phyloP scores from a whole-genome alignment of 2,113 vertebrate genomes.

The Manacus vitellinus region DNA sequence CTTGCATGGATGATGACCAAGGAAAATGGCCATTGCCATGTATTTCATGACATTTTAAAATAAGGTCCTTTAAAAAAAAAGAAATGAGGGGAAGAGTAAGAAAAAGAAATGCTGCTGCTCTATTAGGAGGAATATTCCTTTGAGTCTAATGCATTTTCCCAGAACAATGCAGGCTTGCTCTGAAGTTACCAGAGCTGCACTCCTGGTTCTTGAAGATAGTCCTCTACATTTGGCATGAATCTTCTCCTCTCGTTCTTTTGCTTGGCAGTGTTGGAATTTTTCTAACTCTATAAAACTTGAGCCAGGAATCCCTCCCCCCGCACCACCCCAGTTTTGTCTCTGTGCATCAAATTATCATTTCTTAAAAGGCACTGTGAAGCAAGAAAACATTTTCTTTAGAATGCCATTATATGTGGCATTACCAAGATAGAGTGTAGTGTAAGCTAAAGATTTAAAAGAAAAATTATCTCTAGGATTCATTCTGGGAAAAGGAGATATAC shows the following conservation, averaged over 20 bases:
- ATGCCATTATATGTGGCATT: background rate
- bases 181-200: background rate
- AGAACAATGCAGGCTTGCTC: background rate
- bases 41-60: background rate
- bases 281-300: background rate
- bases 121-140: background rate
- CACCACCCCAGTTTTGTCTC: background rate
- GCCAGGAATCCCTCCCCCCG: background rate
- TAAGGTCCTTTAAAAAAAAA: background rate
- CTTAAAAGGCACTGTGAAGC: background rate
- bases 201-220: constrained; percentile 20
- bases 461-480: background rate
- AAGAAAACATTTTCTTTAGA: constrained; percentile 7
- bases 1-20: background rate
- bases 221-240: background rate
- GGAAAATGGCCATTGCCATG: background rate
- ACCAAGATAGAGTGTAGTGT: background rate
- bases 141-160: background rate
- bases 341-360: constrained; percentile 34
- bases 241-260: background rate
- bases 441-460: background rate
- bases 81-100: background rate
- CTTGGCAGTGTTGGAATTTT: constrained; percentile 6
- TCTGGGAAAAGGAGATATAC: background rate
- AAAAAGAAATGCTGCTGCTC: background rate